Evolutionary conservation across 2,113 vertebrate genomes (phyloP), one percentile per base, ranked within the genome.

Genomic region (Dromiciops gliroides): DNA sequence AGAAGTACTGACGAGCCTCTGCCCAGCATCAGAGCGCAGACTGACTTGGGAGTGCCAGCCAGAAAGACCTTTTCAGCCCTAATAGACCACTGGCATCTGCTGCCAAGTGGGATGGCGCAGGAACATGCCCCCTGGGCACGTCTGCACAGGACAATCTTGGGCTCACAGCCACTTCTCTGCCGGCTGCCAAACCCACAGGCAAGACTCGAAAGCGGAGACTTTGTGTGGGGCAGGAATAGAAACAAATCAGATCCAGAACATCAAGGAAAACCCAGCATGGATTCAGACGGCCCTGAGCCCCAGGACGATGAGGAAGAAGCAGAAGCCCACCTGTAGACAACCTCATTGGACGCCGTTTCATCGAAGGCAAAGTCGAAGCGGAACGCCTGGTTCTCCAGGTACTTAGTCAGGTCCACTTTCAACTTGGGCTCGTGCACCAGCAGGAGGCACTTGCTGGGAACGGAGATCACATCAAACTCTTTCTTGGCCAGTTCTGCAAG

Each of bases 391-490:
- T 99, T 99, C 88, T 99, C 99, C 92, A 99, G 98, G 96, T 99
- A 99, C 97, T 99, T 99, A 19, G 99, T 99, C 52, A 99, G 98
- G 96, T 99, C 99, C 97, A 99, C 99, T 97, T 99, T 99, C 92
- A 99, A 98, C 97, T 99, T 99, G 60, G 99, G 99, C 94, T 99
- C 99, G 16, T 99, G 99, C 48, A 99, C 99, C 31, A 99, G 95
- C 90, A 99, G 97, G 48, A 98, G 90, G 93, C 98, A 98, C 75
- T 99, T 99, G 95, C 99, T 99, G 0, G 99, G 99, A 93, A 99
- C 96, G n/a, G 99, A 99, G 92, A 99, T 99, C 95, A 99, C 99
- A 95, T 99, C 99, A 37, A 99, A 99, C 98, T 99, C 99, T 97
- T 99, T 99, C 97, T 98, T 99, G 44, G 94, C 97, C 44, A 98